phyloP scores from a whole-genome alignment of 2,888 invertebrate genomes.

The Dugesia japonica region DNA sequence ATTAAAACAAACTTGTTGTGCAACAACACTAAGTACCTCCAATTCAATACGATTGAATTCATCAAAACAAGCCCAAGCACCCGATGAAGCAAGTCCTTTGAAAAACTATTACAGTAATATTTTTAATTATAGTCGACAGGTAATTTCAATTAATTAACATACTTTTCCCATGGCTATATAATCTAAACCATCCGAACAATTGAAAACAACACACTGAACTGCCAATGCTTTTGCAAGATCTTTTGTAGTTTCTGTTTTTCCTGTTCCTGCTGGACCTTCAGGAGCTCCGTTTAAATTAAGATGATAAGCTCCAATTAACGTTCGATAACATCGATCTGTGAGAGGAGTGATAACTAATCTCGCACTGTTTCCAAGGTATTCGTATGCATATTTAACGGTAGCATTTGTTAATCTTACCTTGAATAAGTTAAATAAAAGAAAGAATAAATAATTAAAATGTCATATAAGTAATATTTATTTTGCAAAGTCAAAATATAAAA shows the following conservation, averaged over 20 bases:
- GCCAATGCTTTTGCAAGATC: conserved; percentile 78
- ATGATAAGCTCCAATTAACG: conserved; percentile 73
- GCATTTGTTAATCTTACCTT: conserved; percentile 41
- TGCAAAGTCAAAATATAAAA: too few relatives aligned
- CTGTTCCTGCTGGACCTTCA: conserved; percentile 70
- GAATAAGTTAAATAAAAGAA: neutral
- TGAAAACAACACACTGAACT: conserved; percentile 83
- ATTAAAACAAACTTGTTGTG: conserved; percentile 68
- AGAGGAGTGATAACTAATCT: conserved; percentile 72
- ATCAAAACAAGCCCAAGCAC: conserved; percentile 75
- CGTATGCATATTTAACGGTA: conserved; percentile 71
- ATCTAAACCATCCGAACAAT: conserved; percentile 82
- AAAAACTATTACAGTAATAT: too few relatives aligned
- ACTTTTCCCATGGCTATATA: conserved; percentile 75
- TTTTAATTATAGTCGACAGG: too few relatives aligned
- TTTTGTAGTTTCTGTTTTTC: conserved; percentile 77
- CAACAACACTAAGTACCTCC: conserved; percentile 69
- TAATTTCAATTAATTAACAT: conserved; percentile 47
- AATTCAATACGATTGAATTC: conserved; percentile 75
- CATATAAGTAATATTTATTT: too few relatives aligned
- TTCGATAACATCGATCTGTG: conserved; percentile 78
- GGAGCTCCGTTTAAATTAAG: conserved; percentile 69
- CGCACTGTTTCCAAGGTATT: conserved; percentile 68
- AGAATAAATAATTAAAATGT: too few relatives aligned
- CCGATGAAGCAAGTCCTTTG: conserved; percentile 66